A percentile compares a stretch with the other conserved stretches of the same genome.
These are phyloP conservation scores for Caenorhabditis wallacei DNA, from an alignment of 2,888 invertebrate genomes.

Conservation along the genomic window DNA sequence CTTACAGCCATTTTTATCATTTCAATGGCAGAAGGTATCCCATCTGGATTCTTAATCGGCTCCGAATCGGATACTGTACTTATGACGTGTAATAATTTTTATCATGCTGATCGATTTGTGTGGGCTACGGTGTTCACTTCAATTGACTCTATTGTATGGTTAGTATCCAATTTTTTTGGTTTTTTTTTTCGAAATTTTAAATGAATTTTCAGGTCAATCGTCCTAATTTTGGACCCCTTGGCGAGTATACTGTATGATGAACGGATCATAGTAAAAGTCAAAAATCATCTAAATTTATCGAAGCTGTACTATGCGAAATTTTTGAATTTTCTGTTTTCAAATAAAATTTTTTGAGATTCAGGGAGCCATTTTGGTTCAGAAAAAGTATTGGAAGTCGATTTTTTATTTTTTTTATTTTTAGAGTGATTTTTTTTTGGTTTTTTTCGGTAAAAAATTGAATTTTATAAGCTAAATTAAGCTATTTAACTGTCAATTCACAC, in stretches of 20 bases:
- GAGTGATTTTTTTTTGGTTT: too few relatives aligned
- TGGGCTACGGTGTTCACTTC: constrained; percentile 28
- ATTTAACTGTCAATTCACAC: too few relatives aligned
- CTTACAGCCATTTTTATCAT: constrained; percentile 37
- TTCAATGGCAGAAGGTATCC: constrained; percentile 40
- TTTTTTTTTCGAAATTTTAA: too few relatives aligned
- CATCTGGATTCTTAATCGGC: constrained; percentile 27
- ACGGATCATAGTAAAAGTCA: constrained; percentile 15
- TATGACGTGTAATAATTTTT: constrained; percentile 39
- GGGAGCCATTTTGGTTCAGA: too few relatives aligned
- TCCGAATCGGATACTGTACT: constrained; percentile 33
- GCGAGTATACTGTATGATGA: constrained; percentile 36
- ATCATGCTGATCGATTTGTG: constrained; percentile 35
- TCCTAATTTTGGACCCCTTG: constrained; percentile 33
- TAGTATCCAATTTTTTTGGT: not conserved
- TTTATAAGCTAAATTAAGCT: too few relatives aligned
- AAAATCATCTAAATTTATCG: constrained; percentile 2
- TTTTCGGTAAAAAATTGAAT: too few relatives aligned
- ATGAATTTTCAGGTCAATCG: constrained; percentile 32
- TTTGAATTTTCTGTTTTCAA: not conserved
- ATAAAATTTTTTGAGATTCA: too few relatives aligned
- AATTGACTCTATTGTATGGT: constrained; percentile 40
- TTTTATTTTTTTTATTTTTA: too few relatives aligned
- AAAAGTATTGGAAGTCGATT: too few relatives aligned
- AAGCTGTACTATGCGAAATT: constrained; percentile 31